phyloP scores from a whole-genome alignment of 2,797 vertebrate species.

The Sebastes alutus region DNA sequence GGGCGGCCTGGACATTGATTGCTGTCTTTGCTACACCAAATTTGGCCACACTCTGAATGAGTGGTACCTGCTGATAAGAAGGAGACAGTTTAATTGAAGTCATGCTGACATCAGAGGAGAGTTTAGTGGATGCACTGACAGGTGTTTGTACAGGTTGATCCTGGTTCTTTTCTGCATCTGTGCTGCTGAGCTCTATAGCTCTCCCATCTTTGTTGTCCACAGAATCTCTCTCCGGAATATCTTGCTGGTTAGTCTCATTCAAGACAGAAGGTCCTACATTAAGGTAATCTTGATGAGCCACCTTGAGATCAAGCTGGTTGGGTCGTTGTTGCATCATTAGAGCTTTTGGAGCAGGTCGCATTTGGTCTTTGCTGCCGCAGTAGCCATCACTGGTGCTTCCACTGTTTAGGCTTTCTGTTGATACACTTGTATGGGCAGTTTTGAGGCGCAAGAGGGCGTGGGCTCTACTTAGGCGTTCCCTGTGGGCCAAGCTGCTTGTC shows the following conservation, averaged over 20 bases:
- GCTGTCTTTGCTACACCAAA: conserved; percentile 70
- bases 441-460: conserved; percentile 90
- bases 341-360: conserved; percentile 81
- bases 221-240: conserved; percentile 81
- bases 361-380: conserved; percentile 89
- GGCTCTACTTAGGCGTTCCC: conserved; percentile 84
- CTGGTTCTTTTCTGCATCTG: conserved; percentile 81
- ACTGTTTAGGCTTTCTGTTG: conserved; percentile 96
- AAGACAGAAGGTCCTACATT: conserved; percentile 56
- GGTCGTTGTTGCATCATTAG: conserved; percentile 86
- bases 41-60: conserved; percentile 85
- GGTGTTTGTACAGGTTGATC: conserved; percentile 71
- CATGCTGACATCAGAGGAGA: conserved; percentile 84
- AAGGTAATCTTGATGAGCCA: conserved; percentile 75
- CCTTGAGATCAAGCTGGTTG: conserved; percentile 91
- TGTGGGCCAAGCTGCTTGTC: conserved; percentile 79
- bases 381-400: conserved; percentile 94
- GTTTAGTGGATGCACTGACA: conserved; percentile 80
- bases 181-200: conserved; percentile 61
- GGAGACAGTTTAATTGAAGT: conserved; percentile 94
- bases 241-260: conserved; percentile 65
- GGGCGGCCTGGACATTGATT: conserved; percentile 82
- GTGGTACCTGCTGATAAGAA: conserved; percentile 92
- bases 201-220: conserved; percentile 75
- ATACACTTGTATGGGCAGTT: conserved; percentile 89